Base-by-base conservation (phyloP, 2,113 vertebrate species). In the Piaya cayana region DNA sequence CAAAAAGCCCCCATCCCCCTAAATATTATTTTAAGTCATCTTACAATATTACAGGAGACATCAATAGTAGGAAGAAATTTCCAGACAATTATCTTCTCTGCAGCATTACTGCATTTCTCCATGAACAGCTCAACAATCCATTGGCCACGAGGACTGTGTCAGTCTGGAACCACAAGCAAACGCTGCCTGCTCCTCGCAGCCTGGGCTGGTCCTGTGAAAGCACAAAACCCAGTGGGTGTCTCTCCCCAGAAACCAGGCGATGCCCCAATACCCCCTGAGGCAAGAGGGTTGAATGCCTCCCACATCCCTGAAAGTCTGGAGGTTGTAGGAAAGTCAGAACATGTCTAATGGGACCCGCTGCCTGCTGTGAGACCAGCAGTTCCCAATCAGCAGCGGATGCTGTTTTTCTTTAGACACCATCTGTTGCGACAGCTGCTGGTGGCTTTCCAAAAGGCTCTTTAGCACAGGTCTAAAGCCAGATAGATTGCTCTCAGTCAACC, bases 341-440 rank as follows among this genome's bases (percentile, higher is more conserved):
- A 0, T 5, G 77, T 86, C 5, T 1, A 70, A 74, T 12, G 0
- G 94, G 86, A 83, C 80, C 64, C 39, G 80, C 86, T 70, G 67
- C 72, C 0, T 12, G 0, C 79, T 68, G 71, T 88, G 22, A 49
- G 60, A 65, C 86, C 91, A 67, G 82, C 86, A 63, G 36, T 22
- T 89, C 80, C 79, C 68, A 36, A n/a, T 83, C 79, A 70, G 59
- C 18, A 2, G 17, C 6, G 17, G 63, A 77, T 88, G 76, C 68
- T 88, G 92, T 56, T 17, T 34, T 74, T 91, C 69, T 87, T 81
- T 56, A 93, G 80, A 81, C 85, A 74, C 94, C 86, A 97, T 94
- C 92, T 95, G 94, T 93, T 91, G 83, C 92, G 92, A 88, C 89
- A 93, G 94, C 88, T 91, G 91, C 92, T 92, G 88, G 69, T 94